These are phyloP conservation scores for Drosophila cardini DNA, from an alignment of 1,140 invertebrate species.

Conservation along the genomic window DNA sequence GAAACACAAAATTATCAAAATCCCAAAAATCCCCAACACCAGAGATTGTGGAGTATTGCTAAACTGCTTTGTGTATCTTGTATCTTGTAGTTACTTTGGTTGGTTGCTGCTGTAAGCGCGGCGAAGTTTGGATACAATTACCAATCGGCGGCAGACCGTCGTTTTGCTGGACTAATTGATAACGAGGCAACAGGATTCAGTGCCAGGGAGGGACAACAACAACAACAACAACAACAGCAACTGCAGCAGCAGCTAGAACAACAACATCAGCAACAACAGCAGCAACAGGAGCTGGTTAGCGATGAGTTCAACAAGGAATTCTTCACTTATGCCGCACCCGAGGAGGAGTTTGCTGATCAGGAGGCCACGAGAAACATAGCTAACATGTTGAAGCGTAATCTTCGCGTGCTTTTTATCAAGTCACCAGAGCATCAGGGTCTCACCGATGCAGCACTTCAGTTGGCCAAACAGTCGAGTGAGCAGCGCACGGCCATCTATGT, in stretches of 20 bases:
- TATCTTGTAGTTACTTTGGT: slow-evolving; percentile 53
- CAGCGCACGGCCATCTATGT: slow-evolving; percentile 73
- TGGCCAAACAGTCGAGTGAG: slow-evolving; percentile 73
- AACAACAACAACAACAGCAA: slow-evolving; percentile 19
- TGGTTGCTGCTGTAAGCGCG: slow-evolving; percentile 50
- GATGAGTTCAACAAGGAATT: slow-evolving; percentile 78
- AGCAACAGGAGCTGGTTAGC: slow-evolving; percentile 25
- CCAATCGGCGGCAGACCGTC: slow-evolving; percentile 52
- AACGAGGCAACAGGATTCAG: slow-evolving; percentile 70
- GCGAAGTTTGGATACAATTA: slow-evolving; percentile 72
- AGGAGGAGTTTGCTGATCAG: slow-evolving; percentile 66
- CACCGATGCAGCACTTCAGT: slow-evolving; percentile 67
- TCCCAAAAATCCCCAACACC: background rate
- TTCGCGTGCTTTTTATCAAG: slow-evolving; percentile 74
- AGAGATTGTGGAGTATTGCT: background rate
- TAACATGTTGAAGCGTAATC: slow-evolving; percentile 67
- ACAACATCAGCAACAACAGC: slow-evolving; percentile 15
- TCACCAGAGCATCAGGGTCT: slow-evolving; percentile 72
- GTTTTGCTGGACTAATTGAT: slow-evolving; percentile 72
- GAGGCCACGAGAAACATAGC: slow-evolving; percentile 61
- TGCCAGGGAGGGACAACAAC: slow-evolving; percentile 30
- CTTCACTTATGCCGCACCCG: slow-evolving; percentile 65
- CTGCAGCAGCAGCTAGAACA: slow-evolving; percentile 23
- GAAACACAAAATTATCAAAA: background rate
- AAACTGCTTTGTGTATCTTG: background rate